Conservation (phyloP, 2,113 vertebrate genomes). For the Eupsittula cactorum region DNA sequence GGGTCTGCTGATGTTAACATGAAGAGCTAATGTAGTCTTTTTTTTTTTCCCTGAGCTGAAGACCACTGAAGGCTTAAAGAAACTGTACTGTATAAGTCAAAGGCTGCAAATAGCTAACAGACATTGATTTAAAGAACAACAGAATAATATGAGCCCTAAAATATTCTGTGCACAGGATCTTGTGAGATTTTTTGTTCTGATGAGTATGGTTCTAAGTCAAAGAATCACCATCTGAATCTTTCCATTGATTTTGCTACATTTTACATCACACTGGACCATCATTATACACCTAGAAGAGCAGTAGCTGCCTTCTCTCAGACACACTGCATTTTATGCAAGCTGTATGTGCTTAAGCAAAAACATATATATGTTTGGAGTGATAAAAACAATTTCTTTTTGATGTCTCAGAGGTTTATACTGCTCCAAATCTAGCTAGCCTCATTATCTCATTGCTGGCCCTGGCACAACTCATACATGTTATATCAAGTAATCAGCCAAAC, state of each 20-base stretch:
- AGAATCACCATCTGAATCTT: background rate
- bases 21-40: background rate
- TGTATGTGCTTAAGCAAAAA: background rate
- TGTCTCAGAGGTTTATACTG: background rate
- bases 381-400: background rate
- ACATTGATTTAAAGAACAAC: background rate
- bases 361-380: fast-evolving
- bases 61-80: background rate
- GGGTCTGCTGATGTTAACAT: background rate
- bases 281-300: background rate
- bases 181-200: background rate
- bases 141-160: background rate
- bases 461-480: background rate
- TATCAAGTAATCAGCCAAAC: background rate
- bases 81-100: background rate
- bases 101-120: background rate
- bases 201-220: background rate
- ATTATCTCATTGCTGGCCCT: background rate
- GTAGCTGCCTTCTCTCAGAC: background rate
- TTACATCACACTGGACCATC: background rate
- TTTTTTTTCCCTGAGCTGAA: background rate
- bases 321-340: background rate
- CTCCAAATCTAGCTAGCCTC: background rate
- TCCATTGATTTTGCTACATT: background rate
- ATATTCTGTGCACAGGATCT: background rate